Base-by-base conservation (phyloP, 2,888 invertebrate species). In the Venusia cambrica region DNA sequence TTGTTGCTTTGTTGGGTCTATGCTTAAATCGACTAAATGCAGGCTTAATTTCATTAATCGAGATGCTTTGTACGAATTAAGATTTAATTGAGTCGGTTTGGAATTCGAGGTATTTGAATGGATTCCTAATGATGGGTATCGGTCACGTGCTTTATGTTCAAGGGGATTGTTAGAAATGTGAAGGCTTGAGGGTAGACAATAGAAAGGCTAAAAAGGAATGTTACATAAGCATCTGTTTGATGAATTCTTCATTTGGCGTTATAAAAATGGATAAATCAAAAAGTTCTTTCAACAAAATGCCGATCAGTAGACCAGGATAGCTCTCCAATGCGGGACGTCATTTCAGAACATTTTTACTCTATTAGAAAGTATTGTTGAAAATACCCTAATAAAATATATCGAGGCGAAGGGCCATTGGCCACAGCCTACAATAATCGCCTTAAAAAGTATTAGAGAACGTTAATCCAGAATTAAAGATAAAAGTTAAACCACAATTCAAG, bases 41-140 rank as follows among this genome's bases (percentile, higher is more conserved):
- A 75, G 81, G 77, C 83, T 84, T 85, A 83, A 87, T 87, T 85
- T 83, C 87, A 87, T 87, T 87, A 87, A 87, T 85, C 80, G 83
- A 76, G 67, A n/a, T 67, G 60, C 75, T 81, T 84, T 85, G 81
- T 81, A 81, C 63, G 79, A 81, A 84, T 84, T 84, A 81, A 81
- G 78, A 76, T 87, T 87, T 85, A 85, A 87, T 85, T 81, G 85
- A 85, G 85, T 83, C 73, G 62, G 62, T 68, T 68, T 76, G 78
- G 80, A 80, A 85, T 85, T 73, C 45, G 62, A 73, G 54, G 48
- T 75, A 83, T 84, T 77, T 68, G 50, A 54, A 67, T 70, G 61
- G 65, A 51, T 59, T 57, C 60, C 68, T 80, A 74, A 77, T 80
- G 79, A 80, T 67, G 69, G 70, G 64, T 78, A 73, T 60, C 48